Conservation (phyloP, 92 coral and sea anemone genomes). For the Zoanthus sansibaricus region DNA sequence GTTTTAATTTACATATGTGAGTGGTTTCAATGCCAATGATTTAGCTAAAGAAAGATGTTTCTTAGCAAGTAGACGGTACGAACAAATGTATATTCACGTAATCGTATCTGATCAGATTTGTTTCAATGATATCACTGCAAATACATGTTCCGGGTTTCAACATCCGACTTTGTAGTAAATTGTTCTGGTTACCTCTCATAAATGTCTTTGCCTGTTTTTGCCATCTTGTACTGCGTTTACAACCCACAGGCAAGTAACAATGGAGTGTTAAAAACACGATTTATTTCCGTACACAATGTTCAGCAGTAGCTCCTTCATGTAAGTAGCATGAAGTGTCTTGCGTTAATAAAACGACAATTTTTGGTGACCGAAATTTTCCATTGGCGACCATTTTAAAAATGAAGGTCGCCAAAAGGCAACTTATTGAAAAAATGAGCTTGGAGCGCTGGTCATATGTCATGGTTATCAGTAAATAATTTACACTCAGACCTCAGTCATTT, state of each 20-base stretch:
- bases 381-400: slow-evolving; percentile 4
- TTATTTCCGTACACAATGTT: slow-evolving; percentile 48
- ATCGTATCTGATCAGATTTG: slow-evolving; percentile 56
- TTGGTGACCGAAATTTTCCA: slow-evolving; percentile 50
- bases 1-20: slow-evolving; percentile 52
- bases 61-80: slow-evolving; percentile 57
- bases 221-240: slow-evolving; percentile 55
- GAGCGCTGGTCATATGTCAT: too few species aligned
- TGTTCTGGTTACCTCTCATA: slow-evolving; percentile 55
- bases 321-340: slow-evolving; percentile 53
- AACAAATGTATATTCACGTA: slow-evolving; percentile 55
- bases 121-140: slow-evolving; percentile 56
- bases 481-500: too few species aligned
- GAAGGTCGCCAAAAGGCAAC: too few species aligned
- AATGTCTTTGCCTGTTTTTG: slow-evolving; percentile 54
- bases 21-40: slow-evolving; percentile 58
- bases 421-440: too few species aligned
- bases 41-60: slow-evolving; percentile 54
- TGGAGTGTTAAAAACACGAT: slow-evolving; percentile 50
- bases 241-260: slow-evolving; percentile 52
- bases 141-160: slow-evolving; percentile 53
- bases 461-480: too few species aligned
- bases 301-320: slow-evolving; percentile 46
- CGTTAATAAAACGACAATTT: slow-evolving; percentile 41
- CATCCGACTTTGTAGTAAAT: slow-evolving; percentile 57